A percentile compares a stretch with the other conserved stretches of the same genome.
Evolutionary conservation across 2,888 invertebrate genomes (phyloP).

Genomic region (Amphimallon solstitiale): DNA sequence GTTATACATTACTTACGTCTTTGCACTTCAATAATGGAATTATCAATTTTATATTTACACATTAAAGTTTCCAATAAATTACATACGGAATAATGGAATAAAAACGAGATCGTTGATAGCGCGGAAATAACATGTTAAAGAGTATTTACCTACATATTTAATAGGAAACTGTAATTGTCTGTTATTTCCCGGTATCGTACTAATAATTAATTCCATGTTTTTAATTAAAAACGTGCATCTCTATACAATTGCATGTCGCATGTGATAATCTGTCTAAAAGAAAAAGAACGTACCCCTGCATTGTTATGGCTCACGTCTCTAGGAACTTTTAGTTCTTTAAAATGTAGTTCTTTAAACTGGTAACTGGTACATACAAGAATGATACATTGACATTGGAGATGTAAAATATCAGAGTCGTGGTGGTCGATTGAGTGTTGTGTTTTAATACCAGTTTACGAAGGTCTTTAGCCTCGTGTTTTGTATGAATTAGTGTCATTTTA

Average conservation of each 20-base stretch:
- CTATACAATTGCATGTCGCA: background rate
- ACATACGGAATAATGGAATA: too few species aligned
- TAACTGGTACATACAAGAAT: background rate
- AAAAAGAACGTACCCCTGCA: background rate
- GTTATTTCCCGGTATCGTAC: too few species aligned
- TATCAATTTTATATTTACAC: too few species aligned
- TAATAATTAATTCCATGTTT: too few species aligned
- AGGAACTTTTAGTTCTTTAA: conserved; percentile 23
- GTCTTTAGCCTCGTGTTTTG: conserved; percentile 18
- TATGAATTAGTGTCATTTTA: background rate
- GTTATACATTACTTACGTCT: too few species aligned
- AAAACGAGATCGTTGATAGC: too few species aligned
- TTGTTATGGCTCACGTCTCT: background rate
- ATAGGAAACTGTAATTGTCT: too few species aligned
- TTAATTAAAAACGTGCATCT: too few species aligned
- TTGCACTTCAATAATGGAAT: too few species aligned
- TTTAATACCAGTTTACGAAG: conserved; percentile 17
- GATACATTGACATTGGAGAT: conserved; percentile 28
- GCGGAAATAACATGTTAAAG: too few species aligned
- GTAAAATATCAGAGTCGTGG: conserved; percentile 2
- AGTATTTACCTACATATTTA: too few species aligned
- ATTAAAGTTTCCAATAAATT: too few species aligned
- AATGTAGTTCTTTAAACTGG: conserved; percentile 13
- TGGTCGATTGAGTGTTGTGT: conserved; percentile 9
- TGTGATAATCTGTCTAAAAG: background rate